These are phyloP conservation scores for Agriopis aurantiaria DNA, from an alignment of 2,888 invertebrate species.

Conservation along the genomic window DNA sequence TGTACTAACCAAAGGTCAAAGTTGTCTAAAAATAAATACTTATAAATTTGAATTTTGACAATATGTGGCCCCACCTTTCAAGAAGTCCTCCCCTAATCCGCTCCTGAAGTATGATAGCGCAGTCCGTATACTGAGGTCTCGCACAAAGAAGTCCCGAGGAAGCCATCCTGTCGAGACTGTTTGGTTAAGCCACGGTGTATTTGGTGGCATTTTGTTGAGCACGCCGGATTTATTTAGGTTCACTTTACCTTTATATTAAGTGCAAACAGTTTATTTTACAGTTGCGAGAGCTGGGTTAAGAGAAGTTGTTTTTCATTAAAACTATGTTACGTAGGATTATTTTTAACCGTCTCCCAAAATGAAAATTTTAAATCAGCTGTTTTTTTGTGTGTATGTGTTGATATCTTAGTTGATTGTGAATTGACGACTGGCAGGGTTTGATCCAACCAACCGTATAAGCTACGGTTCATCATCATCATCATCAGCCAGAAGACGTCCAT, in stretches of 20 bases:
- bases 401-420: too few species aligned
- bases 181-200: constrained; percentile 35
- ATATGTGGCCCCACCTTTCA: background rate
- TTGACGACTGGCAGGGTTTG: too few species aligned
- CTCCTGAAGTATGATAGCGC: constrained; percentile 3
- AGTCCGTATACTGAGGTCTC: constrained; percentile 29
- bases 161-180: constrained; percentile 40
- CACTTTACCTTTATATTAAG: constrained; percentile 29
- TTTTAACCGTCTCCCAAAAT: too few species aligned
- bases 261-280: constrained; percentile 25
- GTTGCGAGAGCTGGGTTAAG: constrained; percentile 11
- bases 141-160: constrained; percentile 48
- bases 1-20: too few species aligned
- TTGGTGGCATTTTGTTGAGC: constrained; percentile 38
- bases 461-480: too few species aligned
- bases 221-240: constrained; percentile 32
- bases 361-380: too few species aligned
- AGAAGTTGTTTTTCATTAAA: background rate
- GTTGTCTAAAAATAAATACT: too few species aligned
- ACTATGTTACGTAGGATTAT: too few species aligned
- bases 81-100: background rate
- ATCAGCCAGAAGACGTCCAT: too few species aligned
- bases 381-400: too few species aligned
- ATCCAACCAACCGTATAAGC: too few species aligned
- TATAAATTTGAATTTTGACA: background rate